Percentiles rank a stretch among this genome's conserved stretches.
These are phyloP conservation scores for Hormaphis cornu DNA, from an alignment of 1,140 invertebrate genomes.

Conservation along the genomic window DNA sequence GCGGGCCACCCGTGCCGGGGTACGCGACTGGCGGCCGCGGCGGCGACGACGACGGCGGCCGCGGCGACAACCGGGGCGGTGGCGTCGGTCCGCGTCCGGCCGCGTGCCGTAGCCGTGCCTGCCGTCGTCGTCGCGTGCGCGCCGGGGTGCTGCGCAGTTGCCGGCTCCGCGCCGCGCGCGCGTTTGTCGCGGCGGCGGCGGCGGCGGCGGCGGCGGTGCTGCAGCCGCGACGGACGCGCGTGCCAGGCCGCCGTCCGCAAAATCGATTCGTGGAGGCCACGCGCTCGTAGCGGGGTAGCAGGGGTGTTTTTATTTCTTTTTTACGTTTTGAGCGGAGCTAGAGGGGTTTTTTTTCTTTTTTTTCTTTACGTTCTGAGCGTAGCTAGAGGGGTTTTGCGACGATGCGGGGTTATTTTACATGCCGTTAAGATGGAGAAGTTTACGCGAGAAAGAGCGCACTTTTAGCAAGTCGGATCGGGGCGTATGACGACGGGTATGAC, in stretches of 20 bases:
- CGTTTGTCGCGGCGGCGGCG: background rate
- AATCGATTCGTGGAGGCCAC: constrained; percentile 5
- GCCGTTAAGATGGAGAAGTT: too few species aligned
- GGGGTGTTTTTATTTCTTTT: too few species aligned
- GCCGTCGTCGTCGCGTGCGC: constrained; percentile 23
- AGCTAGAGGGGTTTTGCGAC: too few species aligned
- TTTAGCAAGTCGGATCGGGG: too few species aligned
- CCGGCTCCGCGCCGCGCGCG: background rate
- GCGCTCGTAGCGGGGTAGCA: background rate
- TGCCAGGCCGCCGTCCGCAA: background rate
- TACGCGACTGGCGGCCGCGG: constrained; percentile 6
- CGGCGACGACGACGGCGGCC: background rate
- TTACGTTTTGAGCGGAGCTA: too few species aligned
- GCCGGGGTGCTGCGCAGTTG: constrained; percentile 13
- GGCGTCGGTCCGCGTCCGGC: constrained; percentile 19
- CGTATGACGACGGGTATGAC: too few species aligned
- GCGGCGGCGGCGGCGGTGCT: background rate
- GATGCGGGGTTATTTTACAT: too few species aligned
- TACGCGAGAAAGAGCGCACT: too few species aligned
- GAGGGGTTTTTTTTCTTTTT: too few species aligned
- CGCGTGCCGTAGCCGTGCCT: constrained; percentile 16
- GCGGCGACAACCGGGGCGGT: background rate
- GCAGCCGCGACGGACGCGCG: background rate
- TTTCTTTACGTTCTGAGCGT: too few species aligned
- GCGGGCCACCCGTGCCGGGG: constrained; percentile 2